Evolutionary conservation across 2,888 invertebrate genomes (phyloP).

Genomic region (Troides aeacus): DNA sequence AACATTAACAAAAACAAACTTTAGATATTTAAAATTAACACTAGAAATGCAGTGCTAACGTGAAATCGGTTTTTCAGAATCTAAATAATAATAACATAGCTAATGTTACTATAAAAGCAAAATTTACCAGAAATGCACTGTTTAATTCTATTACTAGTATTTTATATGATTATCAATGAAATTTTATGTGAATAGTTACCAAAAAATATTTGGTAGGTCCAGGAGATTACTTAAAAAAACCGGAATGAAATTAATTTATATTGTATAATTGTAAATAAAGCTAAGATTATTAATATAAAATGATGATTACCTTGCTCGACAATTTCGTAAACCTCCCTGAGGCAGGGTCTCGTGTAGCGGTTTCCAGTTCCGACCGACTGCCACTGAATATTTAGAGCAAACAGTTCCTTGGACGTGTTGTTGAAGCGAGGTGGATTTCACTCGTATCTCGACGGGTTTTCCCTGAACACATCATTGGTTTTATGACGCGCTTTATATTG

Average conservation of each 20-base stretch:
- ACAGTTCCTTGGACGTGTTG: not conserved
- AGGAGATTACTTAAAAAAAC: too few relatives aligned
- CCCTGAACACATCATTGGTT: not conserved
- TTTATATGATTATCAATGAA: too few relatives aligned
- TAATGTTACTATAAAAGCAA: too few relatives aligned
- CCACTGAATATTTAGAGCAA: not conserved
- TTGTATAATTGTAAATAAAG: not conserved
- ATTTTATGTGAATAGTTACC: too few relatives aligned
- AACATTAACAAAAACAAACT: conserved; percentile 5
- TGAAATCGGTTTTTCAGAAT: too few relatives aligned
- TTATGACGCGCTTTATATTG: not conserved
- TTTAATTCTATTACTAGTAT: too few relatives aligned
- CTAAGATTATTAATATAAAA: not conserved
- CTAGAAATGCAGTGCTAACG: too few relatives aligned
- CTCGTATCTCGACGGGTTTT: not conserved
- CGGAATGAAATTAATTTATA: too few relatives aligned
- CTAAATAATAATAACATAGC: too few relatives aligned
- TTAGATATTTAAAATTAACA: too few relatives aligned
- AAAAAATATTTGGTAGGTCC: too few relatives aligned
- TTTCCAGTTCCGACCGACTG: not conserved
- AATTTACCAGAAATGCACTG: too few relatives aligned
- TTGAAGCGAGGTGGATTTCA: not conserved
- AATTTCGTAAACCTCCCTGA: not conserved
- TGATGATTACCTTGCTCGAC: not conserved
- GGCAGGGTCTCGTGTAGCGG: not conserved